Base-by-base conservation (phyloP, 2,888 invertebrate genomes). In the Noctua comes region DNA sequence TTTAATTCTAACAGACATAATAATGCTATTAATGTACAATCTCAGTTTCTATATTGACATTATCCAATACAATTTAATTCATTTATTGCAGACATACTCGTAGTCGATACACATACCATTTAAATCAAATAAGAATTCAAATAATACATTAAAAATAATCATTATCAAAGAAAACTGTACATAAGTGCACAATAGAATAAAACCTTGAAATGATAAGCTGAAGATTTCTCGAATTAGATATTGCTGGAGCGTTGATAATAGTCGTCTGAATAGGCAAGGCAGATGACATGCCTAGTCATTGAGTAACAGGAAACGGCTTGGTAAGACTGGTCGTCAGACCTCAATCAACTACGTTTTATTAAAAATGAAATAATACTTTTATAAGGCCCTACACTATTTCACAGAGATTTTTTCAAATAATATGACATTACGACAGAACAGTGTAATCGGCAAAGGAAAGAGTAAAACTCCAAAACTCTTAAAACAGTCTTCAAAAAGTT, bases 401-500 rank as follows among this genome's bases (percentile, higher is more conserved):
- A 57, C 11, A 21, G 21, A 51, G 8, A 7, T 62, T 16, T 18
- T 18, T 31, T 8, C 8, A 62, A 31, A 31, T 18, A 31, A 31
- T 31, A 31, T 66, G n/a, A 46, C 7, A n/a, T 43, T 66, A 43
- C 4, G n/a, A n/a, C 3, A 21, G 31, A 21, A 21, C 36, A 36
- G 64, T 36, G 18, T 62, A 27, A n/a, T 65, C 27, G 16, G 8
- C 1, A n/a, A 66, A 66, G 18, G 18, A 7, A 65, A 43, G 0
- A 24, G 5, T 27, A 8, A n/a, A 16, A 24, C 18, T 7, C 24
- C 40, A 51, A n/a, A 57, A 57, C 16, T 57, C 1, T 8, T 65
- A 40, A 69, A 54, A 54, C 24, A 48, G 10, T 51, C 31, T 40
- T n/a, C n/a, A 66, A 57, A 40, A 65, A 78, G 11, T 40, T 64